Percentiles rank a stretch among this genome's conserved stretches.
Conservation (phyloP, 2,888 invertebrate species). For the Bembecia ichneumoniformis region DNA sequence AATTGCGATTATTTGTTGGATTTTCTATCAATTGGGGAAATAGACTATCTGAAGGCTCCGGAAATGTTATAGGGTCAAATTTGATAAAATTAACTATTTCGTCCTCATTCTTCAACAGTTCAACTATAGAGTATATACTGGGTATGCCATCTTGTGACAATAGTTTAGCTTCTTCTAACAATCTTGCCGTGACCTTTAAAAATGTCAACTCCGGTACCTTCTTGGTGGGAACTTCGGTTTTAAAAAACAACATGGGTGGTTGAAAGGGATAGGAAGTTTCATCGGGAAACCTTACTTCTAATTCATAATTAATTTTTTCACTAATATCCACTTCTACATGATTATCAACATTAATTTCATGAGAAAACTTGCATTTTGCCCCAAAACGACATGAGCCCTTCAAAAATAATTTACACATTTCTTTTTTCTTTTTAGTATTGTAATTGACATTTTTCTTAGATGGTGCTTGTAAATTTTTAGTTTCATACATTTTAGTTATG, state of each 20-base stretch:
- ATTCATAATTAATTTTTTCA: slow-evolving; percentile 69
- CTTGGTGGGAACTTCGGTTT: slow-evolving; percentile 69
- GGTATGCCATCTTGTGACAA: slow-evolving; percentile 79
- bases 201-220: slow-evolving; percentile 76
- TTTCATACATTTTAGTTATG: slow-evolving; percentile 70
- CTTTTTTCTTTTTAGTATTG: slow-evolving; percentile 62
- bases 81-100: slow-evolving; percentile 75
- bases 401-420: slow-evolving; percentile 75
- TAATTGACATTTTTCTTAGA: slow-evolving; percentile 51
- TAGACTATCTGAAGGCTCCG: slow-evolving; percentile 67
- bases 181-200: slow-evolving; percentile 75
- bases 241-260: slow-evolving; percentile 79
- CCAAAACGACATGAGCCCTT: slow-evolving; percentile 81
- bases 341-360: slow-evolving; percentile 65
- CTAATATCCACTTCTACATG: slow-evolving; percentile 28
- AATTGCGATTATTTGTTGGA: slow-evolving; percentile 26
- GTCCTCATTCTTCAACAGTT: slow-evolving; percentile 78
- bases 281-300: slow-evolving; percentile 83
- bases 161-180: slow-evolving; percentile 78
- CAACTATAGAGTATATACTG: slow-evolving; percentile 79
- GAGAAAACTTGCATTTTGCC: slow-evolving; percentile 81
- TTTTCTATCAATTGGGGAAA: slow-evolving; percentile 74
- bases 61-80: slow-evolving; percentile 65
- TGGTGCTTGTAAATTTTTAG: slow-evolving; percentile 57
- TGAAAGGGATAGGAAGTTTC: slow-evolving; percentile 82